Conservation (phyloP, 2,888 invertebrate species). For the Camptogramma bilineatum region DNA sequence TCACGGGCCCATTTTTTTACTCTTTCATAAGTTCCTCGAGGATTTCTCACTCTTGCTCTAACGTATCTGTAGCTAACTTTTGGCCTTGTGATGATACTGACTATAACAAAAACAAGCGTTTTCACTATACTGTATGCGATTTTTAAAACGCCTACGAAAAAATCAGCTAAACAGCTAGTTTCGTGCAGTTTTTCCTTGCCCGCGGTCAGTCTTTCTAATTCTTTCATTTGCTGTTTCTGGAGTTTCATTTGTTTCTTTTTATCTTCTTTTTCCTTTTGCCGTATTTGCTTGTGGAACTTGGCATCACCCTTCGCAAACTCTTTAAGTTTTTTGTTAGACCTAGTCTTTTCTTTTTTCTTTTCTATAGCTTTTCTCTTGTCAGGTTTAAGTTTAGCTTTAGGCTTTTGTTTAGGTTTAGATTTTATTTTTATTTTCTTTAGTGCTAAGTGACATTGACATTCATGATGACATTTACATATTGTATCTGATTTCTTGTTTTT, state of each 20-base stretch:
- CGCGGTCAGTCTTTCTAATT: constrained; percentile 39
- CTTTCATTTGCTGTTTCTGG: constrained; percentile 40
- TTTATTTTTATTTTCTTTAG: not conserved
- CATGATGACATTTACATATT: too few species aligned
- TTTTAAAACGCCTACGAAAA: constrained; percentile 49
- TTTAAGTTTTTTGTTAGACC: constrained; percentile 10
- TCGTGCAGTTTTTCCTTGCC: constrained; percentile 45
- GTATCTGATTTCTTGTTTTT: not conserved
- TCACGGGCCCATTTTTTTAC: constrained; percentile 43
- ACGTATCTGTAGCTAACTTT: constrained; percentile 46
- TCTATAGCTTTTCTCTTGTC: not conserved
- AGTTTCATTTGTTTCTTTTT: constrained; percentile 40
- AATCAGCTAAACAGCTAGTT: constrained; percentile 50
- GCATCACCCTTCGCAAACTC: constrained; percentile 16
- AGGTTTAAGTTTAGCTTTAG: not conserved
- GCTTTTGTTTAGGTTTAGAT: not conserved
- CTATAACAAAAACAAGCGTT: constrained; percentile 36
- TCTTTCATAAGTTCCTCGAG: constrained; percentile 42
- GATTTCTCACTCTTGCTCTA: constrained; percentile 46
- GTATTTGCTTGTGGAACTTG: constrained; percentile 32
- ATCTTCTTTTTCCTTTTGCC: constrained; percentile 41
- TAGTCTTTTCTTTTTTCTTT: constrained; percentile 10
- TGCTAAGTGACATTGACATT: too few species aligned
- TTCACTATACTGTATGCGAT: constrained; percentile 33
- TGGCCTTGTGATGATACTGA: constrained; percentile 49